phyloP scores from a whole-genome alignment of 2,797 vertebrate genomes.

The Odontamblyopus lacepedii region DNA sequence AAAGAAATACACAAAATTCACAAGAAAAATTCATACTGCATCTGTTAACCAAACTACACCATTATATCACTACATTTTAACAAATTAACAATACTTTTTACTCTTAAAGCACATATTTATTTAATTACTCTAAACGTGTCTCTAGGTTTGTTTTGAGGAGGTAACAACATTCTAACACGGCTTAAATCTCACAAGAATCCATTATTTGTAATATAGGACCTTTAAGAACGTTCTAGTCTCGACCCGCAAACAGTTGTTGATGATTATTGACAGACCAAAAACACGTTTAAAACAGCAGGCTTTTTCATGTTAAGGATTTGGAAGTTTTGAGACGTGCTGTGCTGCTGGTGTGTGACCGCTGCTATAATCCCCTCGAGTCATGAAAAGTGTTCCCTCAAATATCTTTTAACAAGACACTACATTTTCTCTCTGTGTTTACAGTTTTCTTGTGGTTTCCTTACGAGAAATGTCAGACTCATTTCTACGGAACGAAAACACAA shows the following conservation, averaged over 20 bases:
- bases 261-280: not conserved
- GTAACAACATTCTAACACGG: too few species aligned
- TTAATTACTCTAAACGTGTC: too few species aligned
- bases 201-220: too few species aligned
- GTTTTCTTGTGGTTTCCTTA: not conserved
- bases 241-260: not conserved
- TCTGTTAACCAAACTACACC: too few species aligned
- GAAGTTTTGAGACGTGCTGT: not conserved
- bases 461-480: not conserved
- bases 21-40: too few species aligned
- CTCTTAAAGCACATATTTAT: too few species aligned
- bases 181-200: too few species aligned
- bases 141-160: too few species aligned
- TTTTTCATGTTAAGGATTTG: not conserved
- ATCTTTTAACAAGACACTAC: slow-evolving; percentile 1
- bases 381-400: not conserved
- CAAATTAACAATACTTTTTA: too few species aligned
- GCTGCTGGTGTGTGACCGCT: not conserved
- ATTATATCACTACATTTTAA: too few species aligned
- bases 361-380: not conserved
- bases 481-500: not conserved
- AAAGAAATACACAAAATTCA: too few species aligned
- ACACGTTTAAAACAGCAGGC: not conserved
- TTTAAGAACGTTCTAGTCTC: not conserved
- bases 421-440: not conserved